Conservation (phyloP, 2,113 vertebrate genomes). For the Megaceryle torquata region DNA sequence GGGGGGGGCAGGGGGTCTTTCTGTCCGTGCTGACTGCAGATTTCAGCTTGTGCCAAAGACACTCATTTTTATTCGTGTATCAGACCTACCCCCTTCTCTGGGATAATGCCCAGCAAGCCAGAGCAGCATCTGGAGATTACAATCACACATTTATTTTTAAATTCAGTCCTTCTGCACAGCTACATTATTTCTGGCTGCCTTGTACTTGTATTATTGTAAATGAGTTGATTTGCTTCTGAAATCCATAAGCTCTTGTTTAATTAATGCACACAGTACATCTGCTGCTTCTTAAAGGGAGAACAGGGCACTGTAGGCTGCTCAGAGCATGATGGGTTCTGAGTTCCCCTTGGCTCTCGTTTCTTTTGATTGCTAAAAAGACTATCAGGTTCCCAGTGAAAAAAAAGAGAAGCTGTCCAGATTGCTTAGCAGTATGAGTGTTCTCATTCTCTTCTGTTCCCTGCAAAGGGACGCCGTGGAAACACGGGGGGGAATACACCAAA, state of each 20-base stretch:
- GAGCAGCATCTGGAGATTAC: constrained; percentile 63
- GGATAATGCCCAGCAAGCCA: constrained; percentile 58
- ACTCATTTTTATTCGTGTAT: constrained; percentile 27
- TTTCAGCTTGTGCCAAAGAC: constrained; percentile 22
- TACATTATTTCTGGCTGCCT: constrained; percentile 60
- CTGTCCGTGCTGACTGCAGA: neutral
- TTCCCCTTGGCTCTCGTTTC: constrained; percentile 46
- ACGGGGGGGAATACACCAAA: neutral
- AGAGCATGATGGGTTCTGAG: neutral
- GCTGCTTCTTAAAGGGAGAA: constrained; percentile 58
- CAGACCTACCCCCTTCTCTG: constrained; percentile 28
- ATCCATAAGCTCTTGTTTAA: constrained; percentile 64
- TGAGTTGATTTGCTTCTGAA: constrained; percentile 60
- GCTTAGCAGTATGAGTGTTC: neutral
- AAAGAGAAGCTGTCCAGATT: neutral
- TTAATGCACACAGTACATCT: constrained; percentile 62
- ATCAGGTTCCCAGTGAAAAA: neutral
- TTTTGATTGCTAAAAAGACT: constrained; percentile 27
- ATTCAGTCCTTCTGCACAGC: constrained; percentile 61
- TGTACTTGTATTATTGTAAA: constrained; percentile 60
- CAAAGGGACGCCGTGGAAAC: neutral
- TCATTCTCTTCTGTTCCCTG: neutral
- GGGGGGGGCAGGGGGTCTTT: neutral
- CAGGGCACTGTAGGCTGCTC: constrained; percentile 21
- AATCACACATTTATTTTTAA: constrained; percentile 61